These are phyloP conservation scores for Diorhabda elongata DNA, from an alignment of 1,140 invertebrate genomes.

Conservation along the genomic window DNA sequence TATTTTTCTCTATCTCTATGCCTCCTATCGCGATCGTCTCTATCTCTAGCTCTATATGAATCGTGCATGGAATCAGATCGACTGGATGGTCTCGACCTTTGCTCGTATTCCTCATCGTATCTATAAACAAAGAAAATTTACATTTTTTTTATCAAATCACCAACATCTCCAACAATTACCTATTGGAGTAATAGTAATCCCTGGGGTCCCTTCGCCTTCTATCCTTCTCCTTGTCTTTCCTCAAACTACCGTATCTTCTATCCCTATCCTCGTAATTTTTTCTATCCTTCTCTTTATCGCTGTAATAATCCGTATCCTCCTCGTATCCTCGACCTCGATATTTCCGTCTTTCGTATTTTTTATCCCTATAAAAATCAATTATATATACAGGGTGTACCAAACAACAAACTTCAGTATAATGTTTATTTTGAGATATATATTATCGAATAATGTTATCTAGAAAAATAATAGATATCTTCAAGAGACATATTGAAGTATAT, in stretches of 20 bases:
- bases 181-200: constrained; percentile 23
- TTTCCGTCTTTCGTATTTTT: constrained; percentile 47
- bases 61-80: constrained; percentile 51
- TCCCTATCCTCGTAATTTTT: constrained; percentile 45
- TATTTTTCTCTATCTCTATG: constrained; percentile 46
- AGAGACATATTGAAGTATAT: no score
- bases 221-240: constrained; percentile 38
- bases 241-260: constrained; percentile 40
- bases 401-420: no score
- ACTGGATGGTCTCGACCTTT: constrained; percentile 48
- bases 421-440: no score
- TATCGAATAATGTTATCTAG: no score
- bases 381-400: not conserved
- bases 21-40: constrained; percentile 44
- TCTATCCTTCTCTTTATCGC: constrained; percentile 43
- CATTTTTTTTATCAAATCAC: not conserved
- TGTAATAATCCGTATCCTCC: constrained; percentile 46
- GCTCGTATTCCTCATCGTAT: constrained; percentile 48
- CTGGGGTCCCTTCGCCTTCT: constrained; percentile 39
- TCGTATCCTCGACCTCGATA: constrained; percentile 45
- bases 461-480: no score
- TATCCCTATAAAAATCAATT: constrained; percentile 18
- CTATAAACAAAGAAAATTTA: constrained; percentile 24
- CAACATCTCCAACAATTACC: constrained; percentile 1
- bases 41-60: constrained; percentile 47